Conservation (phyloP, 2,888 invertebrate species). For the Megaustenia siamemsis region DNA sequence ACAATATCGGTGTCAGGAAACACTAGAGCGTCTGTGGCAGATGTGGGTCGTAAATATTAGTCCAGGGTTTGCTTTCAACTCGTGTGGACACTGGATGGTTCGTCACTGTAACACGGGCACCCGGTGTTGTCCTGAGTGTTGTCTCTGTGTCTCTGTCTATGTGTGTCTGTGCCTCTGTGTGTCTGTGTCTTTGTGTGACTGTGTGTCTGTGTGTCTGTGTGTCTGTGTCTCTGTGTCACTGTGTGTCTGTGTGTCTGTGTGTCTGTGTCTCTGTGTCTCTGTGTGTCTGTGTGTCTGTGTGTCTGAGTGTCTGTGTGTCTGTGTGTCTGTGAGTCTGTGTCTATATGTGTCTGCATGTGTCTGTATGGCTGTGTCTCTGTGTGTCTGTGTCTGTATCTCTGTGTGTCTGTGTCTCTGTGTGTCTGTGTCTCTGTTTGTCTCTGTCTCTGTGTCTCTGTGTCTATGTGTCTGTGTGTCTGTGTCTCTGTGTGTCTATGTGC, state of each 20-base stretch:
- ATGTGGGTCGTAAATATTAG: too few species aligned
- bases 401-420: neutral
- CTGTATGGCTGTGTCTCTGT: neutral
- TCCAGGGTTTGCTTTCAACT: too few species aligned
- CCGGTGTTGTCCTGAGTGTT: too few species aligned
- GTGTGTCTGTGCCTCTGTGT: too few species aligned
- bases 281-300: neutral
- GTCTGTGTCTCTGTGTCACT: neutral
- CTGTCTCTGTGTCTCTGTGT: neutral
- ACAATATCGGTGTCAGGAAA: too few species aligned
- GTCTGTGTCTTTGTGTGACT: too few species aligned
- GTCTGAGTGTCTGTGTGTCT: neutral
- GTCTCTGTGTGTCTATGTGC: neutral
- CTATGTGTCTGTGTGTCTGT: conserved; percentile 2
- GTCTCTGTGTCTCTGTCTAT: too few species aligned
- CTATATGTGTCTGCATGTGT: conserved; percentile 14
- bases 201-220: too few species aligned
- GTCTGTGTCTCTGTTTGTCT: neutral
- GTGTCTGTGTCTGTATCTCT: neutral
- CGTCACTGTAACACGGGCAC: too few species aligned
- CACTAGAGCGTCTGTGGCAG: too few species aligned
- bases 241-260: neutral
- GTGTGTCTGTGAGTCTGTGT: neutral
- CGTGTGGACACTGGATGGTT: too few species aligned
- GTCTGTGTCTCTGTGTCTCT: neutral